phyloP scores from a whole-genome alignment of 30 jellyfish, hydroid and myxozoan genomes.

The Chironex yamaguchii region DNA sequence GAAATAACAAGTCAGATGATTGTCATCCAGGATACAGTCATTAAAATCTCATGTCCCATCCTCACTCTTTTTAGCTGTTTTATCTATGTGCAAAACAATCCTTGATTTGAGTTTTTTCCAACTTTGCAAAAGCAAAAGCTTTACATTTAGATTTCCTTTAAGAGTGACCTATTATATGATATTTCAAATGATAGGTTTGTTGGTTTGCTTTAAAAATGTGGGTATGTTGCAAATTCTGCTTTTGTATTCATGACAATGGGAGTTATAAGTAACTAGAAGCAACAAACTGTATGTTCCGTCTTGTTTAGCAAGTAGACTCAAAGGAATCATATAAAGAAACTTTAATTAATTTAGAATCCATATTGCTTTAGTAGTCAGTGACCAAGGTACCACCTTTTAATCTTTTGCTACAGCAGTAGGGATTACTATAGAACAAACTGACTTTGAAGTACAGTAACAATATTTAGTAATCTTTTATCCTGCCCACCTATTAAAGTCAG shows the following conservation, averaged over 20 bases:
- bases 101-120: no score
- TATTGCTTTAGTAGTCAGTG: slow-evolving; percentile 20
- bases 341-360: not conserved
- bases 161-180: slow-evolving; percentile 6
- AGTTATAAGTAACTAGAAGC: slow-evolving; percentile 24
- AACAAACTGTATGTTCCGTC: slow-evolving; percentile 28
- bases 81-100: no score
- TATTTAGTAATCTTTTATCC: slow-evolving; percentile 26
- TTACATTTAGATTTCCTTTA: slow-evolving; percentile 32
- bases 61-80: no score
- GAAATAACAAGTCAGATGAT: no score
- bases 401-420: not conserved
- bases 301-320: not conserved
- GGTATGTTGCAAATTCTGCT: slow-evolving; percentile 37
- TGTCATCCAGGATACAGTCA: no score
- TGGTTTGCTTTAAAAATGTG: slow-evolving; percentile 10
- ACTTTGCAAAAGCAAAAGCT: no score
- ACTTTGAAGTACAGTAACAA: slow-evolving; percentile 2
- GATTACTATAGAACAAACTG: slow-evolving; percentile 1
- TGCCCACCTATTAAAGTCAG: slow-evolving; percentile 26
- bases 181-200: not conserved
- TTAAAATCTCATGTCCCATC: no score
- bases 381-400: slow-evolving; percentile 17
- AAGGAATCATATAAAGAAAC: slow-evolving; percentile 28
- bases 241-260: slow-evolving; percentile 32